Conservation (phyloP, 23 tunicate genomes). For the Corella eumyota region DNA sequence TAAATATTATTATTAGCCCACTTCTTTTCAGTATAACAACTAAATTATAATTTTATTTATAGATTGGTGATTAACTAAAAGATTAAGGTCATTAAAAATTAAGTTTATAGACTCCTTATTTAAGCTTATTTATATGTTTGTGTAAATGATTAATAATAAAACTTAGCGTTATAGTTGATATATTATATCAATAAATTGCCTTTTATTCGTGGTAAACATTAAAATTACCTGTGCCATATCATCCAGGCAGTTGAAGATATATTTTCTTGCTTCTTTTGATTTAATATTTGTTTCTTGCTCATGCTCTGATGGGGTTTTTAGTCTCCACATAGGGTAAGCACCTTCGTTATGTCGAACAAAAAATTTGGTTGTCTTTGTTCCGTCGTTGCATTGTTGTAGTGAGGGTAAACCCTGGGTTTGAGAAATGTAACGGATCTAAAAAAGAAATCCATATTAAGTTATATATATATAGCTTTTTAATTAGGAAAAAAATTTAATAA, state of each 20-base stretch:
- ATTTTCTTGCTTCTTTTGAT: constrained; percentile 92
- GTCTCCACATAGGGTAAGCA: constrained; percentile 74
- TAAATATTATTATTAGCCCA: no score
- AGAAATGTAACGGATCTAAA: constrained; percentile 81
- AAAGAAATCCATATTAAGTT: no score
- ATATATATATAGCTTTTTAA: not conserved
- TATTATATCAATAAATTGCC: no score
- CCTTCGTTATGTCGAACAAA: constrained; percentile 46
- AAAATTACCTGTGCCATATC: constrained; percentile 92
- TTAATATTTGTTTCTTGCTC: constrained; percentile 67
- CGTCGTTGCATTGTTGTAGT: constrained; percentile 78
- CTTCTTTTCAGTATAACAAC: no score
- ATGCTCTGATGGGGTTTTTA: constrained; percentile 58
- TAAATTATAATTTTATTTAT: no score
- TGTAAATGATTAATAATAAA: not conserved
- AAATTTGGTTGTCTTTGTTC: constrained; percentile 80
- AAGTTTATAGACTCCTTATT: no score
- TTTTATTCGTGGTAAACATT: no score
- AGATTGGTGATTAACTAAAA: no score
- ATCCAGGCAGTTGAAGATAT: constrained; percentile 89
- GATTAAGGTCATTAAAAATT: no score
- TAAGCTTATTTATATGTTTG: not conserved
- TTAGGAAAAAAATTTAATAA: no score
- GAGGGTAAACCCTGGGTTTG: constrained; percentile 94
- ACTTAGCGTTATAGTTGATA: no score